Base-by-base conservation (phyloP, 2,888 invertebrate genomes). In the Andrena hattorfiana region DNA sequence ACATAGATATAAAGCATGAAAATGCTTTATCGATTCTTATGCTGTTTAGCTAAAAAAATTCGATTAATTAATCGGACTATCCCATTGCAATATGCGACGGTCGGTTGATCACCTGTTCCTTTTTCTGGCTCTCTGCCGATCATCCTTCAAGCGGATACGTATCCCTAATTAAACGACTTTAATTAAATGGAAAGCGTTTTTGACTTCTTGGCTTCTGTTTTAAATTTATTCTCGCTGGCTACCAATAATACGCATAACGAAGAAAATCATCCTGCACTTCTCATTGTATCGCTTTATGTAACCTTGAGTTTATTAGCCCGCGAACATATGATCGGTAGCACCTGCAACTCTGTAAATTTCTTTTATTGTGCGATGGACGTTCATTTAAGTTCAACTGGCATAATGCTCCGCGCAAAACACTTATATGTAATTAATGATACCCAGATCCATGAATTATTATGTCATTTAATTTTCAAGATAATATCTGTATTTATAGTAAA, bases 161-260 rank as follows among this genome's bases (percentile, higher is more conserved):
- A 83, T 76, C 75, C 66, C 75, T 83, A 71, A 73, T 82, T 84
- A 84, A 83, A 76, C 67, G 66, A 83, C 83, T 71, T 83, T 76
- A 78, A 83, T 84, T 82, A 83, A 72, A 72, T 60, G 59, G 42
- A 69, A 75, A 83, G 64, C 54, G 69, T 76, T 83, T 71, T 83
- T 76, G 51, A 75, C 68, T 67, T 35, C 10, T 49, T 42, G 28
- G 23, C 26, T 23, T 56, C 32, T 28, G n/a, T 23, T 23, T 67
- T 20, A 35, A 71, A 83, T 68, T 71, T 81, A 81, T 78, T 72
- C 60, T 35, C 32, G 2, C 54, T 10, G 79, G 35, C 67, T 56
- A 63, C 48, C 62, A 30, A 20, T 62, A 62, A 35, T 23, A 3
- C 63, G 51, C 2, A 20, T 26, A 72, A 23, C 10, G 20, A 35